Conservation (phyloP, 35 echinoderm and acorn worm species). For the Stichopus chloronotus region DNA sequence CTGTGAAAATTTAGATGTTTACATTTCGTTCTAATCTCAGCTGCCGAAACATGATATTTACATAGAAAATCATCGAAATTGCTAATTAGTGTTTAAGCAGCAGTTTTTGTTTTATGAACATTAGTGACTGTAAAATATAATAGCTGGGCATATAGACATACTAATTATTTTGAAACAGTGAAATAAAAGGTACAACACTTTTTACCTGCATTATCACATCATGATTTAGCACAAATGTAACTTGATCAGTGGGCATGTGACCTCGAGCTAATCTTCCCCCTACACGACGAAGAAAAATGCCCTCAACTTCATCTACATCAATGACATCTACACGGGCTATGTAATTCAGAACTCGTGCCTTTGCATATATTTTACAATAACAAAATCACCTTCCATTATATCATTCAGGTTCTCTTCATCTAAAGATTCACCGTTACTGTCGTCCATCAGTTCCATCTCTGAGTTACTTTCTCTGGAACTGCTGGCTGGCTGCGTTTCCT, state of each 20-base stretch:
- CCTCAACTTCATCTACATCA: slow-evolving; percentile 53
- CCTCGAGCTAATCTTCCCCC: slow-evolving; percentile 11
- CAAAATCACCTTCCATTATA: slow-evolving; percentile 62
- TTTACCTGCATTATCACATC: no score
- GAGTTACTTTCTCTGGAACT: slow-evolving; percentile 28
- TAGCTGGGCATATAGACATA: no score
- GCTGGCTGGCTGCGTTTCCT: neutral
- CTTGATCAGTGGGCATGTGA: neutral
- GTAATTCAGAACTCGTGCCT: slow-evolving; percentile 46
- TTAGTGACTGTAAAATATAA: no score
- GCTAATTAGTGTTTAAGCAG: no score
- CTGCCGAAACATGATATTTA: no score
- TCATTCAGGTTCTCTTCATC: slow-evolving; percentile 10
- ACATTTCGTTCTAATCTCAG: no score
- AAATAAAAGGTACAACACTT: no score
- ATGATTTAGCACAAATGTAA: slow-evolving; percentile 57
- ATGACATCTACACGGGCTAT: slow-evolving; percentile 65
- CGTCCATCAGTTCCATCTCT: slow-evolving; percentile 6
- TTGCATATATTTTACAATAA: slow-evolving; percentile 28
- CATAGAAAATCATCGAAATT: no score
- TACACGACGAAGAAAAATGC: slow-evolving; percentile 57
- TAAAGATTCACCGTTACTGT: slow-evolving; percentile 32
- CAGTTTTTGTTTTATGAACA: no score
- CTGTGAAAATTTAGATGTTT: no score
- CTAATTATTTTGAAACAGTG: no score